phyloP scores from a whole-genome alignment of 2,888 invertebrate genomes.

The Eueremaeus valkanovi region DNA sequence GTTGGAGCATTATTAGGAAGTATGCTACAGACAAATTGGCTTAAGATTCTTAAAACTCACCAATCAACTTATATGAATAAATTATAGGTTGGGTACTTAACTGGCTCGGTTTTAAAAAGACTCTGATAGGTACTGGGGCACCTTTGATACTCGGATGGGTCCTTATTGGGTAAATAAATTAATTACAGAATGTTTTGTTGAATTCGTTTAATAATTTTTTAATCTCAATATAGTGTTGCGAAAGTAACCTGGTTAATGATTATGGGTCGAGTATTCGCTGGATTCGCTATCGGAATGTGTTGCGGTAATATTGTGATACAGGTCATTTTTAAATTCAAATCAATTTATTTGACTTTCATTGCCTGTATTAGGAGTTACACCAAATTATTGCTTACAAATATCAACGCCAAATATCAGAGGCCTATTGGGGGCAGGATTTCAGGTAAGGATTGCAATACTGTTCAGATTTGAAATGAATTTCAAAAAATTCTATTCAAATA shows the following conservation, averaged over 20 bases:
- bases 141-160: constrained; percentile 52
- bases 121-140: constrained; percentile 47
- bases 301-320: not conserved
- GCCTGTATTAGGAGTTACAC: constrained; percentile 50
- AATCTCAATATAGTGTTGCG: too few species aligned
- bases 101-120: constrained; percentile 49
- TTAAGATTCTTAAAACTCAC: not conserved
- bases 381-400: constrained; percentile 53
- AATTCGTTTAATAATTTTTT: too few species aligned
- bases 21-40: not conserved
- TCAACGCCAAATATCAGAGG: constrained; percentile 52
- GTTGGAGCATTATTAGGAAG: constrained; percentile 38
- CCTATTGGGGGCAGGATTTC: constrained; percentile 51
- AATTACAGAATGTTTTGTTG: too few species aligned
- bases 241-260: constrained; percentile 45
- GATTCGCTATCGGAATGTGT: constrained; percentile 50
- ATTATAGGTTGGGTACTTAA: not conserved
- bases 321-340: not conserved
- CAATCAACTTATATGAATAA: not conserved
- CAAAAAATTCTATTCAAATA: constrained; percentile 19
- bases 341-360: not conserved
- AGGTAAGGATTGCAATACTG: constrained; percentile 49
- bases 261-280: constrained; percentile 51
- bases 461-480: constrained; percentile 1
- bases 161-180: constrained; percentile 49